phyloP scores from a whole-genome alignment of 1,140 invertebrate species.

The Steinernema khuongi region DNA sequence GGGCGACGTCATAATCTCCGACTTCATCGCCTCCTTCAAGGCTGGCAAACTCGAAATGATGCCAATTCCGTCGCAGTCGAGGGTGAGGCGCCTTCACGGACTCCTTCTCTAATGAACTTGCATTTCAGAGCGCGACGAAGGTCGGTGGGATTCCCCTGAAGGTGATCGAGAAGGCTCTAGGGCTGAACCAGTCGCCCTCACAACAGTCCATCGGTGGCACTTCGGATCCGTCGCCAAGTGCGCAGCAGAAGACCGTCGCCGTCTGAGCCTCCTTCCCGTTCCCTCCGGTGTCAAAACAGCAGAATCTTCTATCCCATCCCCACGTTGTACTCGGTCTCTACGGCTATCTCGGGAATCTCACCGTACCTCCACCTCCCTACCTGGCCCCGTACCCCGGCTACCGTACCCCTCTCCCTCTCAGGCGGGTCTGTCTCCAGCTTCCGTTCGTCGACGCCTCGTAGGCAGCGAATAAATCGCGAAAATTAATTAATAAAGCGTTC shows the following conservation, averaged over 20 bases:
- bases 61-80: constrained; percentile 16
- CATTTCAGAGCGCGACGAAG: constrained; percentile 1
- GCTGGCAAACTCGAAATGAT: constrained; percentile 17
- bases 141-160: constrained; percentile 27
- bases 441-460: too few species aligned
- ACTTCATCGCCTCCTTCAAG: constrained; percentile 21
- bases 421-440: too few species aligned
- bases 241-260: not conserved
- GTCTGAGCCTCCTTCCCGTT: not conserved
- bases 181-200: constrained; percentile 23
- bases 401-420: not conserved
- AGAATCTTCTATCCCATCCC: not conserved
- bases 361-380: not conserved
- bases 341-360: not conserved
- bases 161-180: constrained; percentile 25
- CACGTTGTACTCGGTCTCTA: not conserved
- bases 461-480: too few species aligned
- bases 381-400: not conserved
- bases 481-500: too few species aligned
- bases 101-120: not conserved
- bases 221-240: not conserved
- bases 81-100: constrained; percentile 1
- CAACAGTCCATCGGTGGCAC: constrained; percentile 29
- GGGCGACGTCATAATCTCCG: constrained; percentile 20
- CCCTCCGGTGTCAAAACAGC: not conserved